Percentiles rank a stretch among this genome's conserved stretches.
Conservation (phyloP, 2,797 vertebrate genomes). For the Channa striata region DNA sequence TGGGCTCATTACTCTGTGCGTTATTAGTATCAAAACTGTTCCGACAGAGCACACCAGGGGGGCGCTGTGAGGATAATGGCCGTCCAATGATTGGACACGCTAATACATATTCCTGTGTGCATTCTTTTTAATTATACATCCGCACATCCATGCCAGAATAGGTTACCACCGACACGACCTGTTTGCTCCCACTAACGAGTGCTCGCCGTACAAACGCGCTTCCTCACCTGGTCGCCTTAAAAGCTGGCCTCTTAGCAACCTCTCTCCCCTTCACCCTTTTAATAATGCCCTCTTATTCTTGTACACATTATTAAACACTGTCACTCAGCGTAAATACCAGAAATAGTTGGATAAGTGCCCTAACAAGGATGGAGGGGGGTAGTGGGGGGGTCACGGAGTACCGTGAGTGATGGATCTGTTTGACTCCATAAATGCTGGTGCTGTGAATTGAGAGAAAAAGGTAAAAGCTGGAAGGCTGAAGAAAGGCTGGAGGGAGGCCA, state of each 20-base stretch:
- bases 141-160: background rate
- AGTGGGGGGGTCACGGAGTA: conserved; percentile 26
- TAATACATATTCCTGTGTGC: conserved; percentile 44
- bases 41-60: conserved; percentile 3
- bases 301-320: conserved; percentile 84
- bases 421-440: conserved; percentile 69
- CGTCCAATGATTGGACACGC: conserved; percentile 48
- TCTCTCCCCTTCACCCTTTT: conserved; percentile 50
- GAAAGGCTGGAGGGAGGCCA: conserved; percentile 74
- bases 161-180: conserved; percentile 10
- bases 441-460: conserved; percentile 69
- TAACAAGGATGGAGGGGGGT: conserved; percentile 46
- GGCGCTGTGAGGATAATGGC: conserved; percentile 45
- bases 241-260: conserved; percentile 60
- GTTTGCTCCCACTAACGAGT: conserved; percentile 11
- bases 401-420: conserved; percentile 75
- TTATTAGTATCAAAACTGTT: conserved; percentile 22
- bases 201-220: conserved; percentile 1
- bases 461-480: conserved; percentile 70
- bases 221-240: conserved; percentile 61
- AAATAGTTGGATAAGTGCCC: conserved; percentile 78
- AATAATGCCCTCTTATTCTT: conserved; percentile 78
- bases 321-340: conserved; percentile 85
- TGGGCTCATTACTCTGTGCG: conserved; percentile 31
- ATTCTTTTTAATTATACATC: conserved; percentile 37